Percentiles rank a stretch among this genome's conserved stretches.
Evolutionary conservation across 2,888 invertebrate genomes (phyloP).

Genomic region (Callosobruchus maculatus): DNA sequence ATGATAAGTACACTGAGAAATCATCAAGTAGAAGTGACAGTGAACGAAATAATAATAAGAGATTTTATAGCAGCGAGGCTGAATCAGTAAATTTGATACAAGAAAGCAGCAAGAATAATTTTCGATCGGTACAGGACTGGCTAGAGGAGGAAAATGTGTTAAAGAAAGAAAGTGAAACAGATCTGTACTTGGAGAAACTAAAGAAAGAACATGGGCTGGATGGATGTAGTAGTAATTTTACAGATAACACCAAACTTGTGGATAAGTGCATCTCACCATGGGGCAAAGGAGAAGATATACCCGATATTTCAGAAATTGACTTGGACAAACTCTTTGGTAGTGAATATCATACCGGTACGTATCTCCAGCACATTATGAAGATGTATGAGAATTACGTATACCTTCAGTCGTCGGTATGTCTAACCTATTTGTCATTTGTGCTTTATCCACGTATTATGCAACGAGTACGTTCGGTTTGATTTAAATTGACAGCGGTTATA

Average conservation of each 20-base stretch:
- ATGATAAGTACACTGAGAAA: slow-evolving; percentile 15
- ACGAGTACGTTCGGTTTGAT: too few relatives aligned
- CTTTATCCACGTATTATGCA: too few relatives aligned
- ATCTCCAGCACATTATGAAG: slow-evolving; percentile 5
- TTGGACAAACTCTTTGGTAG: slow-evolving; percentile 33
- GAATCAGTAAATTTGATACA: not conserved
- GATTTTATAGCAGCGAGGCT: not conserved
- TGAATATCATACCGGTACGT: slow-evolving; percentile 27
- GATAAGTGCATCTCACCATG: slow-evolving; percentile 24
- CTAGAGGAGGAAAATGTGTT: slow-evolving; percentile 12
- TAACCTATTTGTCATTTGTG: too few relatives aligned
- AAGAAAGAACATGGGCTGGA: slow-evolving; percentile 16
- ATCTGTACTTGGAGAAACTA: slow-evolving; percentile 26
- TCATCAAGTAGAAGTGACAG: not conserved
- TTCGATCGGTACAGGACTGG: slow-evolving; percentile 13
- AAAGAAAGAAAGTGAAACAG: slow-evolving; percentile 28
- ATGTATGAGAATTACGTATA: too few relatives aligned
- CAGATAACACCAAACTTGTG: slow-evolving; percentile 28
- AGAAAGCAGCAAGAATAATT: not conserved
- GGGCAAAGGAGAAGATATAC: slow-evolving; percentile 22
- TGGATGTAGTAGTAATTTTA: slow-evolving; percentile 20
- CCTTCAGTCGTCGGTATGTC: too few relatives aligned
- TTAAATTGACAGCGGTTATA: too few relatives aligned
- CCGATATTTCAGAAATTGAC: slow-evolving; percentile 34
- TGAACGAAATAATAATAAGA: not conserved